These are phyloP conservation scores for Coregonus suidteri DNA, from an alignment of 2,797 vertebrate genomes.

Conservation along the genomic window DNA sequence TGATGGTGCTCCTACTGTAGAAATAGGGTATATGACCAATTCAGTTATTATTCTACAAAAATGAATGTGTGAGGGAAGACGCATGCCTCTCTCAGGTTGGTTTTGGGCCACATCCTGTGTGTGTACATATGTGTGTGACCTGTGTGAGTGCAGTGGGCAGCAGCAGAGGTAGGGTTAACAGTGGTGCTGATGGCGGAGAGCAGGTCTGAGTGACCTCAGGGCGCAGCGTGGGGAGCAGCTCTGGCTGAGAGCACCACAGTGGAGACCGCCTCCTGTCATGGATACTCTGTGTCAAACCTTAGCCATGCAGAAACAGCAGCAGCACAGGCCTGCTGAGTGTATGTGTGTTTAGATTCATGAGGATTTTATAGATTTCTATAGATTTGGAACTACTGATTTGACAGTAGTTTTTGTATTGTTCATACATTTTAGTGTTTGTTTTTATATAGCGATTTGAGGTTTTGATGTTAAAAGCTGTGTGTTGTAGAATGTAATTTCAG, in stretches of 20 bases:
- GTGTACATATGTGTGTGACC: too few species aligned
- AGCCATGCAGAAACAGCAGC: neutral
- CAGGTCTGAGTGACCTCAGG: neutral
- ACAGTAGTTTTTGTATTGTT: neutral
- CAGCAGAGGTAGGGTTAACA: neutral
- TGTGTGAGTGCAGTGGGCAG: neutral
- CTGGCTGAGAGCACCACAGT: neutral
- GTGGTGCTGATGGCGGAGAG: neutral
- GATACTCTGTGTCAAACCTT: neutral
- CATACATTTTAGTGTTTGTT: neutral
- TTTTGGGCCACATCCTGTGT: neutral
- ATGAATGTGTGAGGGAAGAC: neutral
- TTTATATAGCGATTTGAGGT: neutral
- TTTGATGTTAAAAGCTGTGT: neutral
- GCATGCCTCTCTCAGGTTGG: neutral
- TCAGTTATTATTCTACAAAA: neutral
- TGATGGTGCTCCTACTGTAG: neutral
- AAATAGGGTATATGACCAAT: neutral
- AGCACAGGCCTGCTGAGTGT: neutral
- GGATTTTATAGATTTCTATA: neutral
- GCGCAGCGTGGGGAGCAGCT: neutral
- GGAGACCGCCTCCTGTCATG: neutral
- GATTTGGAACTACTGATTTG: neutral
- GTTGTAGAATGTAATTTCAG: neutral
- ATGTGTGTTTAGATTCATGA: neutral